These are phyloP conservation scores for Drosophila glabriapex DNA, from an alignment of 2,888 invertebrate species.

Conservation along the genomic window DNA sequence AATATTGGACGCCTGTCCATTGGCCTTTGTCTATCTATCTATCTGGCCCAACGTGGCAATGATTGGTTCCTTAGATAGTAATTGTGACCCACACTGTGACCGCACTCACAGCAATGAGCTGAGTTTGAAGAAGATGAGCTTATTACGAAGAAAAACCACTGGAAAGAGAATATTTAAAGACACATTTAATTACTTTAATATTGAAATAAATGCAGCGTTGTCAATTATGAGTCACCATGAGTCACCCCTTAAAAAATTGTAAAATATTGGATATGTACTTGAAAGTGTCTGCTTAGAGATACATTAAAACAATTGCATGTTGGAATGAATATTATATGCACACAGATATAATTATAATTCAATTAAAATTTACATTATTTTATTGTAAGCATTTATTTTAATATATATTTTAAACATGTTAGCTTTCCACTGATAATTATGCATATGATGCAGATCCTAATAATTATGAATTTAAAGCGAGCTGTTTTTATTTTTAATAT, in stretches of 20 bases:
- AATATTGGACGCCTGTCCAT: slow-evolving; percentile 10
- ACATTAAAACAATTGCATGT: too few relatives aligned
- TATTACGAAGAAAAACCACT: not conserved
- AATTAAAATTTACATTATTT: not conserved
- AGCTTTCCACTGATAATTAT: not conserved
- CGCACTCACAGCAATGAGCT: too few relatives aligned
- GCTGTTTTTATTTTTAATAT: slow-evolving; percentile 16
- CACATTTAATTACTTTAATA: not conserved
- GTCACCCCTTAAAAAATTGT: not conserved
- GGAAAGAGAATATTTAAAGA: not conserved
- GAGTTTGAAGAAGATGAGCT: too few relatives aligned
- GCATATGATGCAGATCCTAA: not conserved
- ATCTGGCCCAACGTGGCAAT: slow-evolving; percentile 10
- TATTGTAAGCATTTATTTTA: not conserved
- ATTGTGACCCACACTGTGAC: not conserved
- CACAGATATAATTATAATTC: not conserved
- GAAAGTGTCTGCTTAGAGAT: too few relatives aligned
- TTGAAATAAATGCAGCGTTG: not conserved
- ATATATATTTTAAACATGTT: not conserved
- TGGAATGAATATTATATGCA: not conserved
- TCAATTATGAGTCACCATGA: not conserved
- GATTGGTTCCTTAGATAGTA: not conserved
- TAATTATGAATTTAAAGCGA: not conserved
- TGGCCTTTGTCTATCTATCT: slow-evolving; percentile 12
- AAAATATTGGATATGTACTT: not conserved